phyloP scores from a whole-genome alignment of 2,113 vertebrate species.

The Nipponia nippon region DNA sequence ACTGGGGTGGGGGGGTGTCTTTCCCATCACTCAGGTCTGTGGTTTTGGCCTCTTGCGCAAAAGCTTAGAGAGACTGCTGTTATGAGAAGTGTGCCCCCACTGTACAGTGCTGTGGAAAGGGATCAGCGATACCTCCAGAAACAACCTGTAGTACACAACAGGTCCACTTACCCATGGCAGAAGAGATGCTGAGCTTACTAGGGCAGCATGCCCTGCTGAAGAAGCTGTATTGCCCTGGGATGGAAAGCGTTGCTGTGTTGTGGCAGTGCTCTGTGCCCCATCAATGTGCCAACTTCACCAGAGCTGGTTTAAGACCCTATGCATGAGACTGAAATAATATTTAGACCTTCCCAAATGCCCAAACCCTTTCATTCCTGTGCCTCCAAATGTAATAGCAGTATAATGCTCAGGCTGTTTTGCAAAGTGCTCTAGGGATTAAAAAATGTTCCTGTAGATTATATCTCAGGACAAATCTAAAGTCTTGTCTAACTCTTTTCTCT shows the following conservation, averaged over 20 bases:
- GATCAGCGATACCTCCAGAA: background rate
- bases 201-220: background rate
- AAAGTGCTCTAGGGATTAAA: constrained; percentile 21
- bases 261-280: background rate
- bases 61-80: background rate
- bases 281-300: background rate
- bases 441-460: background rate
- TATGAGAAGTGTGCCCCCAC: rapidly evolving
- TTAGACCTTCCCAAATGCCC: background rate
- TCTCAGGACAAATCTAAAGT: background rate
- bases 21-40: background rate
- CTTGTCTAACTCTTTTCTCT: background rate
- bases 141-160: rapidly evolving
- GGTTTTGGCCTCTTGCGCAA: background rate
- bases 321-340: rapidly evolving
- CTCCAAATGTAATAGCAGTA: background rate
- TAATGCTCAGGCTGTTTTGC: background rate
- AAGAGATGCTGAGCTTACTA: background rate
- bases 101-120: rapidly evolving
- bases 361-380: background rate
- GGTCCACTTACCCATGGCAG: rapidly evolving
- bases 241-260: too few relatives aligned
- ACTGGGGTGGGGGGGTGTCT: too few relatives aligned
- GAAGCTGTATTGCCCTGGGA: background rate
- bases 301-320: background rate